A percentile compares a stretch with the other conserved stretches of the same genome.
These are phyloP conservation scores for Drosophila subquinaria DNA, from an alignment of 2,888 invertebrate species.

Conservation along the genomic window DNA sequence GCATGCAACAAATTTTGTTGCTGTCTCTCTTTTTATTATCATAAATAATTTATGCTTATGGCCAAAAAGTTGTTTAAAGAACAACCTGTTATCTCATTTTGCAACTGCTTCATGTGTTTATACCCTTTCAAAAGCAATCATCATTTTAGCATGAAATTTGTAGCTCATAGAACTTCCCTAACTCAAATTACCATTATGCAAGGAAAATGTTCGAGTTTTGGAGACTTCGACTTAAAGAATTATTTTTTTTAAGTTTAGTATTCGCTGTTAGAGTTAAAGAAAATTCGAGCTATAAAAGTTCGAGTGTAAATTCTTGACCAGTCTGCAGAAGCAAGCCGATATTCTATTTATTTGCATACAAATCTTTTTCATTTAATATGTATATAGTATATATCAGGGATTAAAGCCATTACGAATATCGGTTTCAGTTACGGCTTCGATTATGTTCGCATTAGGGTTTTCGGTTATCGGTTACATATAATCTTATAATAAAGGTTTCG, in stretches of 20 bases:
- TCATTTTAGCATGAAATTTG: neutral
- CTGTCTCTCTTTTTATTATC: conserved; percentile 37
- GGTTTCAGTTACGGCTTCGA: too few relatives aligned
- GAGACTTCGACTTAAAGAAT: too few relatives aligned
- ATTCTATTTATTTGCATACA: neutral
- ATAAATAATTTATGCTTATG: conserved; percentile 60
- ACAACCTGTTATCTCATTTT: conserved; percentile 70
- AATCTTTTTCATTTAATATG: neutral
- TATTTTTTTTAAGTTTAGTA: too few relatives aligned
- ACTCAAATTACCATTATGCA: too few relatives aligned
- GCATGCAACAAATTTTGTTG: conserved; percentile 45
- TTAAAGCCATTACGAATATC: too few relatives aligned
- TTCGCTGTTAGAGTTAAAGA: neutral
- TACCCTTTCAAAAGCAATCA: neutral
- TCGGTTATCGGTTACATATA: too few relatives aligned
- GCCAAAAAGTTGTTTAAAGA: conserved; percentile 12
- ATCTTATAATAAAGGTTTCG: too few relatives aligned
- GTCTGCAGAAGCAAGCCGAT: too few relatives aligned
- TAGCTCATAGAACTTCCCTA: neutral
- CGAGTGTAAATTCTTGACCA: too few relatives aligned
- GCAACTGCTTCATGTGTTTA: conserved; percentile 37
- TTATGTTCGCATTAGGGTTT: too few relatives aligned
- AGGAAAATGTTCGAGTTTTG: too few relatives aligned
- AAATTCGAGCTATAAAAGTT: neutral
- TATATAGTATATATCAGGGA: too few relatives aligned